Evolutionary conservation across 2,888 invertebrate genomes (phyloP).

Genomic region (Luperina nickerlii): DNA sequence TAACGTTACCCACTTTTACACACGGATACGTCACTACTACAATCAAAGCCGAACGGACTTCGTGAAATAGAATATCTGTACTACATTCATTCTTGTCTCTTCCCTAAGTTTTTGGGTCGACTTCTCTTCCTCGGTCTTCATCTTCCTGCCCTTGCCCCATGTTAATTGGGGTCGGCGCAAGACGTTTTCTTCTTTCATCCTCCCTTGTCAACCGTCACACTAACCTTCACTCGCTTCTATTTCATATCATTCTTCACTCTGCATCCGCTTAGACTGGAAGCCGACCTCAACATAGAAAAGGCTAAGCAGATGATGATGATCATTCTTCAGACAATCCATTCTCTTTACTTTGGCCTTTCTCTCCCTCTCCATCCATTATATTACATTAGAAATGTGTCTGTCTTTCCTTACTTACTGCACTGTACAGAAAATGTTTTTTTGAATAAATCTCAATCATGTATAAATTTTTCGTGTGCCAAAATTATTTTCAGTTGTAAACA

Average conservation of each 20-base stretch:
- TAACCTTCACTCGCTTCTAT: not conserved
- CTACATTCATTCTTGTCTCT: not conserved
- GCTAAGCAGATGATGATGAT: too few species aligned
- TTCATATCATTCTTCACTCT: not conserved
- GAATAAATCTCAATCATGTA: not conserved
- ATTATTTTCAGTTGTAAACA: constrained; percentile 45
- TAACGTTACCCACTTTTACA: too few species aligned
- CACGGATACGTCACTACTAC: too few species aligned
- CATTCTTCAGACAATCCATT: not conserved
- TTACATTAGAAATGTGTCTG: not conserved
- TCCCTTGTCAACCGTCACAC: not conserved
- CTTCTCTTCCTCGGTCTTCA: not conserved
- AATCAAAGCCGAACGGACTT: too few species aligned
- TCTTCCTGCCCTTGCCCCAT: not conserved
- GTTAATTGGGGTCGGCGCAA: not conserved
- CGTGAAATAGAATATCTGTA: too few species aligned
- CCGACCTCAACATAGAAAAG: too few species aligned
- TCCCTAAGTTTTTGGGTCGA: not conserved
- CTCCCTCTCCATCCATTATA: not conserved
- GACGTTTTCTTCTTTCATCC: not conserved
- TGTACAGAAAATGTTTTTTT: not conserved
- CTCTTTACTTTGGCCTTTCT: not conserved
- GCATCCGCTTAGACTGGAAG: too few species aligned
- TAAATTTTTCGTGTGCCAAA: constrained; percentile 41
- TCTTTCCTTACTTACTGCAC: constrained; percentile 15